phyloP scores from a whole-genome alignment of 1,140 invertebrate species.

The Littorina saxatilis region DNA sequence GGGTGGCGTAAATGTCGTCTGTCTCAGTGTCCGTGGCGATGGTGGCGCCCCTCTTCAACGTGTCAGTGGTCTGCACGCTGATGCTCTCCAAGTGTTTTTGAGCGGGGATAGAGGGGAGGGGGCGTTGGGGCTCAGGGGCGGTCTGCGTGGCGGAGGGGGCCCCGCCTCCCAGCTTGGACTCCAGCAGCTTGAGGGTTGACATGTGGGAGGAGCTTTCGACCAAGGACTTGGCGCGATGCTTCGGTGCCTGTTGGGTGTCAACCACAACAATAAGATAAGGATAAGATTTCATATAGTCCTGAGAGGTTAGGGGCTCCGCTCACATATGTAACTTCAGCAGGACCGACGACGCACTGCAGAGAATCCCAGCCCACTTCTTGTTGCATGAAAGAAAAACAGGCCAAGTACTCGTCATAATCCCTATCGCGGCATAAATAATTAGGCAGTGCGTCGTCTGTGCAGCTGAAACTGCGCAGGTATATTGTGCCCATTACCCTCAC shows the following conservation, averaged over 20 bases:
- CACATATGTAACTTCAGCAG: no score
- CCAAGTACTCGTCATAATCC: no score
- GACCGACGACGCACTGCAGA: no score
- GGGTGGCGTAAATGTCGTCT: slow-evolving; percentile 32
- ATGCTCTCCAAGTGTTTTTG: not conserved
- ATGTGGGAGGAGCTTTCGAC: slow-evolving; percentile 62
- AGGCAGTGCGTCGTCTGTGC: no score
- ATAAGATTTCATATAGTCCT: no score
- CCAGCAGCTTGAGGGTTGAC: slow-evolving; percentile 67
- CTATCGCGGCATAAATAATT: no score
- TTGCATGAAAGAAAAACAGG: no score
- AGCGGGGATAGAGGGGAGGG: not conserved
- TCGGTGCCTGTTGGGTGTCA: slow-evolving; percentile 25
- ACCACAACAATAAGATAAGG: no score
- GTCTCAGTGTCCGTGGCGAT: slow-evolving; percentile 27
- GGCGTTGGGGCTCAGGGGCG: not conserved
- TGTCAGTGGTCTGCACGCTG: slow-evolving; percentile 36
- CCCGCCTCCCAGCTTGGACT: slow-evolving; percentile 58
- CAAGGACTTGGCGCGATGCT: slow-evolving; percentile 57
- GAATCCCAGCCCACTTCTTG: no score
- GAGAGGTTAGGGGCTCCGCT: no score
- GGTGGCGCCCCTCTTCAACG: slow-evolving; percentile 11
- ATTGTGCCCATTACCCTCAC: no score
- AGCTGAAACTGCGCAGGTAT: no score
- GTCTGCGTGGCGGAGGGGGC: slow-evolving; percentile 10